Evolutionary conservation across 2,888 invertebrate species (phyloP).

Genomic region (Acleris emargana): DNA sequence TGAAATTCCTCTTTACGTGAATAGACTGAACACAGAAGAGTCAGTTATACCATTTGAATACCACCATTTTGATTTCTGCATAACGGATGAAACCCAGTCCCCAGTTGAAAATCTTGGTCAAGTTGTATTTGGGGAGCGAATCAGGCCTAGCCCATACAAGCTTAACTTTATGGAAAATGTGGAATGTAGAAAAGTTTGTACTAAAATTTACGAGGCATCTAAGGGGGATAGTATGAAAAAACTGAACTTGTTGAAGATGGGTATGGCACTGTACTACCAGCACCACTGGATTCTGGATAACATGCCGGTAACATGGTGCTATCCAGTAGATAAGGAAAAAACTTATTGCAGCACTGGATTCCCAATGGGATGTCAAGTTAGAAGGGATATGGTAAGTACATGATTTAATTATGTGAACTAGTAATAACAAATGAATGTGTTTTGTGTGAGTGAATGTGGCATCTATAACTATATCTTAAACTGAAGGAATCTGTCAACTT

Average conservation of each 20-base stretch:
- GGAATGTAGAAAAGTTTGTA: slow-evolving; percentile 85
- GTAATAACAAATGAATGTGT: slow-evolving; percentile 3
- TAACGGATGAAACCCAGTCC: slow-evolving; percentile 88
- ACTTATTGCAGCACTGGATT: slow-evolving; percentile 97
- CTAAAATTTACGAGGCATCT: slow-evolving; percentile 88
- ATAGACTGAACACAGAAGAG: slow-evolving; percentile 98
- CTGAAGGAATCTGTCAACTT: too few relatives aligned
- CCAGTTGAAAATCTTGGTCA: slow-evolving; percentile 99
- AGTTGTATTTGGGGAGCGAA: slow-evolving; percentile 99
- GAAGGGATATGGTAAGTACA: slow-evolving; percentile 78
- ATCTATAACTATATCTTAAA: too few relatives aligned
- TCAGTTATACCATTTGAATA: slow-evolving; percentile 99
- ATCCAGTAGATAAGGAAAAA: slow-evolving; percentile 87
- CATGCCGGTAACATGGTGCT: slow-evolving; percentile 99
- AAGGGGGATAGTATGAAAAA: slow-evolving; percentile 86
- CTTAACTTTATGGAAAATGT: slow-evolving; percentile 91
- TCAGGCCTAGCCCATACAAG: slow-evolving; percentile 96
- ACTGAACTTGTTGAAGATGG: slow-evolving; percentile 93
- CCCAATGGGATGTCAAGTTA: slow-evolving; percentile 97
- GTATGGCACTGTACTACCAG: slow-evolving; percentile 97
- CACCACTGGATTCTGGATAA: slow-evolving; percentile 99
- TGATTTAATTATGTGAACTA: not conserved
- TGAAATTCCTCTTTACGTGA: slow-evolving; percentile 95
- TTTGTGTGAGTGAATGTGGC: not conserved
- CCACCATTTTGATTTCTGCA: slow-evolving; percentile 98